phyloP scores from a whole-genome alignment of 2,797 vertebrate genomes.

The Danio tinwini region DNA sequence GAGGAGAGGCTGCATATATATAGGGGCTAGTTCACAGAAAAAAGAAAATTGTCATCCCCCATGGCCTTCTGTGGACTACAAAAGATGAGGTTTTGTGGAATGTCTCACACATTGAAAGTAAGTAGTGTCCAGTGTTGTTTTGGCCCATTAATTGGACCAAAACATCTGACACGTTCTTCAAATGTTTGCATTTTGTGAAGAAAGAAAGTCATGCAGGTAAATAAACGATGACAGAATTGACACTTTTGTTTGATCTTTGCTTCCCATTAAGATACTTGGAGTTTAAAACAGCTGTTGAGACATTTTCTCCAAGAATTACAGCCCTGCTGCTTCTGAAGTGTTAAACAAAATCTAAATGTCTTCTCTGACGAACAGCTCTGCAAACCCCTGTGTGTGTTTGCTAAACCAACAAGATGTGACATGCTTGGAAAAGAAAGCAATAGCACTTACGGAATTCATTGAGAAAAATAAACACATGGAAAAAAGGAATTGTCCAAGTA shows the following conservation, averaged over 20 bases:
- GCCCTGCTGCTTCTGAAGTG: constrained; percentile 26
- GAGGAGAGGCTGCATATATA: constrained; percentile 27
- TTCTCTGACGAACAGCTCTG: constrained; percentile 43
- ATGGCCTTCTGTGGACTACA: background rate
- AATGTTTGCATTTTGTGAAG: background rate
- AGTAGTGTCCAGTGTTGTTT: background rate
- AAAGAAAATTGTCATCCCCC: background rate
- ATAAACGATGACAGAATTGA: background rate
- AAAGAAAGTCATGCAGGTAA: background rate
- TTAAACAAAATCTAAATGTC: constrained; percentile 31
- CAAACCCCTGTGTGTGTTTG: constrained; percentile 49
- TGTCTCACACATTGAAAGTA: background rate
- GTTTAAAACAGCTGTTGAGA: constrained; percentile 33
- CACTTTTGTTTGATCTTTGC: background rate
- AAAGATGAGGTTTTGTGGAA: background rate
- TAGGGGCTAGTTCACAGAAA: background rate
- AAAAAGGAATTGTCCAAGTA: constrained; percentile 49
- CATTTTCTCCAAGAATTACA: constrained; percentile 25
- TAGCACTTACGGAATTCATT: constrained; percentile 64
- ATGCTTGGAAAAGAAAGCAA: constrained; percentile 60
- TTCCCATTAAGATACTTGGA: constrained; percentile 11
- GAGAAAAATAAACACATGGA: constrained; percentile 55
- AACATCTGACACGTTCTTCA: background rate
- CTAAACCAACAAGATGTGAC: constrained; percentile 55
- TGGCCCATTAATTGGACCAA: constrained; percentile 1